Percentiles rank a stretch among this genome's conserved stretches.
Evolutionary conservation across 2,888 invertebrate genomes (phyloP).

Genomic region (Idaea straminata): DNA sequence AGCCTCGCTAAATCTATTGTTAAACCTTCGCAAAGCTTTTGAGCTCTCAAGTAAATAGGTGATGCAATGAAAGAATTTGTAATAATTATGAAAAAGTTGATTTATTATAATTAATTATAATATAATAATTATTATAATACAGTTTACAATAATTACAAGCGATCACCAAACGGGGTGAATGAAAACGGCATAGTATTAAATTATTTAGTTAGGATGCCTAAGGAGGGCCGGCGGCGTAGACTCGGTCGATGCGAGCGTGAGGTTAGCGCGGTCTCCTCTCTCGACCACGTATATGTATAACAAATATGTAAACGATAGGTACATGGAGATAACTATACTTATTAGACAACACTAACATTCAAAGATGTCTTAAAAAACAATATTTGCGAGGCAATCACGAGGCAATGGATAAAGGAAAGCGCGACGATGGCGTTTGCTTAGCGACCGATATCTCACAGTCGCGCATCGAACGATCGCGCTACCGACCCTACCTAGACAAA

Average conservation of each 20-base stretch:
- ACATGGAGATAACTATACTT: conserved; percentile 8
- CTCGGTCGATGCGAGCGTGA: conserved; percentile 32
- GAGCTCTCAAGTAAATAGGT: neutral
- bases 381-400: conserved; percentile 24
- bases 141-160: conserved; percentile 81
- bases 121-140: conserved; percentile 81
- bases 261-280: conserved; percentile 9
- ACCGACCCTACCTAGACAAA: conserved; percentile 45
- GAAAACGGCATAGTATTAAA: conserved; percentile 79
- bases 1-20: neutral
- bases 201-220: conserved; percentile 61
- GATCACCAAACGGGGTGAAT: conserved; percentile 80
- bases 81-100: conserved; percentile 81
- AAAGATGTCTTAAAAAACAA: conserved; percentile 17
- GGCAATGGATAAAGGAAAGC: conserved; percentile 16
- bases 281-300: conserved; percentile 16
- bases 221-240: conserved; percentile 44
- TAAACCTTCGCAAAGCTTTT: neutral
- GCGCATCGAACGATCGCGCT: conserved; percentile 38
- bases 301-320: conserved; percentile 22
- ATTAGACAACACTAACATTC: conserved; percentile 22
- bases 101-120: conserved; percentile 76
- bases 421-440: conserved; percentile 14
- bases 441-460: conserved; percentile 18
- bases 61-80: conserved; percentile 60